Conservation (phyloP, 2,888 invertebrate genomes). For the Chironomus tentans region DNA sequence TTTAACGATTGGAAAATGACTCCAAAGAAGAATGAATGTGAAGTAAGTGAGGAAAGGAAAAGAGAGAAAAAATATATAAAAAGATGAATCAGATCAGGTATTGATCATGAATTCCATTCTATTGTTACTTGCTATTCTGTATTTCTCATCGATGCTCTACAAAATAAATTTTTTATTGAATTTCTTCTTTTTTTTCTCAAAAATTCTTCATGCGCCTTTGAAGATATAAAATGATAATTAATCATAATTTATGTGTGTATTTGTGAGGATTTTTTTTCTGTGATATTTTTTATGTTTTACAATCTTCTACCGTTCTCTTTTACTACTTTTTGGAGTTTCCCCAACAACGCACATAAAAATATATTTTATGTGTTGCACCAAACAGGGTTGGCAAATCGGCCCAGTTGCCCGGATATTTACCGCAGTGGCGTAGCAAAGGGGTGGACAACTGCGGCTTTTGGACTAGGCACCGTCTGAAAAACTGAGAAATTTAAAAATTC, state of each 20-base stretch:
- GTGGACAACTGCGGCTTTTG: too few relatives aligned
- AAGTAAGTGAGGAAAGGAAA: neutral
- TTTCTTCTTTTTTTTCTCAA: neutral
- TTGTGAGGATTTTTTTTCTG: neutral
- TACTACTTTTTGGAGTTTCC: neutral
- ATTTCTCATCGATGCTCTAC: neutral
- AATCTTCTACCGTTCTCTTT: neutral
- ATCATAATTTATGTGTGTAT: slow-evolving; percentile 21
- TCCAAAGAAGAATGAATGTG: neutral
- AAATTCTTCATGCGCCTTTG: neutral
- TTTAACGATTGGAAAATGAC: neutral
- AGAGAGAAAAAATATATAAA: neutral
- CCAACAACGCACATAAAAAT: neutral
- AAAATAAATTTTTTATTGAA: neutral
- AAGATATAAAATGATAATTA: slow-evolving; percentile 21
- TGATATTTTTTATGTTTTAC: neutral
- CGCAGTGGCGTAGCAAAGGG: too few relatives aligned
- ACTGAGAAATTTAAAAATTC: too few relatives aligned
- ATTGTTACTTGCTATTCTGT: slow-evolving; percentile 16
- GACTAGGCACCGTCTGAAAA: too few relatives aligned
- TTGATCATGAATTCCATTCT: slow-evolving; percentile 24
- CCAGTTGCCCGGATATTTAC: too few relatives aligned
- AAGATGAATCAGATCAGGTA: slow-evolving; percentile 24
- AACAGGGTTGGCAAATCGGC: too few relatives aligned
- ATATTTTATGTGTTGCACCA: neutral